phyloP scores from a whole-genome alignment of 2,888 invertebrate genomes.

The Lacanobia oleracea region DNA sequence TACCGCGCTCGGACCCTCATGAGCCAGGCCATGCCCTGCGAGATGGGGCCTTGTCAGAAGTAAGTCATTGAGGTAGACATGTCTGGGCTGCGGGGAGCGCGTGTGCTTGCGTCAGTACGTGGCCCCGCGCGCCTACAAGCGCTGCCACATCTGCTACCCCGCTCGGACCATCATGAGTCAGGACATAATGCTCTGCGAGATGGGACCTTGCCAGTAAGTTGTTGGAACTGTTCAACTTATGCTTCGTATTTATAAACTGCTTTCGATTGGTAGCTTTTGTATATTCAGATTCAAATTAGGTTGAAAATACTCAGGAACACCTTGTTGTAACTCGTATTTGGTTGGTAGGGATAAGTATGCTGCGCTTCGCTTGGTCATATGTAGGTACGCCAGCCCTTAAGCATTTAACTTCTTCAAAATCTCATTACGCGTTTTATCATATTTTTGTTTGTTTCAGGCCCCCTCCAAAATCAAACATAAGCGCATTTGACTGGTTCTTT shows the following conservation, averaged over 20 bases:
- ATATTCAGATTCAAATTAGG: not conserved
- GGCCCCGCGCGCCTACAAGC: slow-evolving; percentile 91
- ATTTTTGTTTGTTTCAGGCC: slow-evolving; percentile 75
- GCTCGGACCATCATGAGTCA: slow-evolving; percentile 83
- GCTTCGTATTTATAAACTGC: not conserved
- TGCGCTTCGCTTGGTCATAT: not conserved
- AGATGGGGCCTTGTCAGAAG: slow-evolving; percentile 83
- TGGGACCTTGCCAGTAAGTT: slow-evolving; percentile 83
- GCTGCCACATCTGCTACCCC: slow-evolving; percentile 89
- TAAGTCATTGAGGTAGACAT: slow-evolving; percentile 47
- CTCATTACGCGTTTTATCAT: too few relatives aligned
- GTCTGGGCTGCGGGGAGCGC: slow-evolving; percentile 92
- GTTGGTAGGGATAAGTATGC: not conserved
- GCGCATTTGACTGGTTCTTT: slow-evolving; percentile 86
- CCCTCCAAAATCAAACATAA: slow-evolving; percentile 75
- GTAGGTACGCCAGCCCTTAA: not conserved
- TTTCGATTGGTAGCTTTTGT: not conserved
- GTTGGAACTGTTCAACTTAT: too few relatives aligned
- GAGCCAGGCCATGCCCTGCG: slow-evolving; percentile 87
- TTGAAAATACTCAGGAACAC: not conserved
- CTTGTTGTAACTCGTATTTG: not conserved
- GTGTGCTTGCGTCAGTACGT: slow-evolving; percentile 93
- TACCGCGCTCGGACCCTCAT: slow-evolving; percentile 80
- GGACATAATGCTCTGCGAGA: slow-evolving; percentile 86
- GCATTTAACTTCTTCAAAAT: not conserved